Evolutionary conservation across 2,797 vertebrate species (phyloP), one percentile per base, ranked within the genome.

Genomic region (Tinamus major): DNA sequence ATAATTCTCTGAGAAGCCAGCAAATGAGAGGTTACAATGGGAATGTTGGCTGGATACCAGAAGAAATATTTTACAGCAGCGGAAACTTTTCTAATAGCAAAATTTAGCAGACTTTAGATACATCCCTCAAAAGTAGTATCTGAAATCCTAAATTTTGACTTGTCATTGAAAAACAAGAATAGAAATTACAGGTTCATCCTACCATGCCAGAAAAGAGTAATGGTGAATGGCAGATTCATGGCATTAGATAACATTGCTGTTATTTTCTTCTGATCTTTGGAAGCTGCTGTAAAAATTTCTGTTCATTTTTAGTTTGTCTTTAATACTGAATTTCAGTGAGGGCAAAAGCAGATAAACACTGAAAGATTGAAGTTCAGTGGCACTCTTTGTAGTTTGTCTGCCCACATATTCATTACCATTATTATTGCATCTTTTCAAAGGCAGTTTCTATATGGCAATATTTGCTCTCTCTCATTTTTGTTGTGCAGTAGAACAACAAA

Each of bases 1-100:
- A 63, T 81, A 85, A 85, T 93, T 89, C 82, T 93, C 79, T 49
- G 77, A 87, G 93, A 91, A 94, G 79, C 39, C 61, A 35, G 17
- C 15, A n/a, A 90, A 64, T 59, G 62, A 37, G 71, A 42, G 55
- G 78, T 93, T 92, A 51, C 67, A 70, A 1, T 39, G 70, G 35
- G 51, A 19, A n/a, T 90, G 61, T 93, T 96, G 85, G 79, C 89
- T 68, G n/a, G 6, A 6, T 87, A 41, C 65, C 44, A 37, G 1
- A 51, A 88, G 23, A 20, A 77, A 41, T 56, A 31, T 41, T 7
- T 42, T 91, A 80, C 51, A 84, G 82, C 67, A 26, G 23, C 65
- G 82, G 92, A 91, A 91, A 86, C 83, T 89, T 92, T 35, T 46
- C 24, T 63, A 56, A 11, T n/a, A 48, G 26, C 37, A 49, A 84